Evolutionary conservation across 2,888 invertebrate genomes (phyloP), one percentile per base, ranked within the genome.

Genomic region (Steromphala cineraria): DNA sequence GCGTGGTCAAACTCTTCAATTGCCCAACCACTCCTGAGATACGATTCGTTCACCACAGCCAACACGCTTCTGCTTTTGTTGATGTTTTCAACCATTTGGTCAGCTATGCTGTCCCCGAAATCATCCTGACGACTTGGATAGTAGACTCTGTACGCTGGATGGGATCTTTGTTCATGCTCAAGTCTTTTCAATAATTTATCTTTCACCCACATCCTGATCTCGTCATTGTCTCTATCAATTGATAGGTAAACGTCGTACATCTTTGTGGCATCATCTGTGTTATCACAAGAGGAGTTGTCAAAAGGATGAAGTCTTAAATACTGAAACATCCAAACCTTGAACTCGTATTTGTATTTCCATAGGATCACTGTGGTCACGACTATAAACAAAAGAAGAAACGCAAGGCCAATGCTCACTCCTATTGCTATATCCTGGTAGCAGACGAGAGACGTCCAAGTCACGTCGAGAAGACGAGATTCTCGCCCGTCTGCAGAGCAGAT

Each of bases 81-180:
- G 19, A 71, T 71, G 19, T 71, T 71, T 36, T 71, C 71, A 31
- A 71, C 71, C 71, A 71, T 71, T 36, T 71, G 71, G 24, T 71
- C 71, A 36, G 71, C 71, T 3, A 71, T 71, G 19, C 71, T 71
- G 4, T 71, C 71, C 40, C 71, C 71, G 24, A 71, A 17, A 36
- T 71, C 71, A n/a, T 71, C 71, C 71, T 71, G 71, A 40, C 71
- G 71, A 71, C 71, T 36, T 28, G 71, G 71, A 36, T 71, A 71
- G 36, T 71, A 71, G 17, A 71, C 71, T 0, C 36, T 71, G 71
- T 71, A 71, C 0, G 19, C 40, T 71, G 71, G 71, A 40, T 36
- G 71, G 3, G 31, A 40, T 19, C 36, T 31, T n/a, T 17, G 15
- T 36, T 40, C 15, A n/a, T 19, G 15, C n/a, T 71, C 71, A 7